Conservation (phyloP, 2,113 vertebrate species). For the Cettia cetti region DNA sequence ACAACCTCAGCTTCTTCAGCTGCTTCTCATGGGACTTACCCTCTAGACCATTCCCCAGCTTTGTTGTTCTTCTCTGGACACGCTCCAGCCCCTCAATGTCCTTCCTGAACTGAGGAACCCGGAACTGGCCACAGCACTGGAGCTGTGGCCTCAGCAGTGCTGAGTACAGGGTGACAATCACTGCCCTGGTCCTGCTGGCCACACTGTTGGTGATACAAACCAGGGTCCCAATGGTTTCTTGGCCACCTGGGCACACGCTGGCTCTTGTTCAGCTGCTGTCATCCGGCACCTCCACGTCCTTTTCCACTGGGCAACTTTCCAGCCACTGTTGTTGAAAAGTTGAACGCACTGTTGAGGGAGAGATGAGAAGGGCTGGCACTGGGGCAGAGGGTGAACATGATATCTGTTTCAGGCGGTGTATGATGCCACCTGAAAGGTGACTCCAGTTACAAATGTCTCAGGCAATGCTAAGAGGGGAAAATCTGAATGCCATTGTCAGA, state of each 20-base stretch:
- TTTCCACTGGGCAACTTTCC: background rate
- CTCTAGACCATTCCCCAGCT: background rate
- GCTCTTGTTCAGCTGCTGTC: background rate
- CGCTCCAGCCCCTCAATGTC: fast-evolving
- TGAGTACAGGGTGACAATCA: fast-evolving
- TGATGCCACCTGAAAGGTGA: background rate
- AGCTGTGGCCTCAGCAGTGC: background rate
- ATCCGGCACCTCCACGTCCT: fast-evolving
- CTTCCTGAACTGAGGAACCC: background rate
- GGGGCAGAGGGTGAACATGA: background rate
- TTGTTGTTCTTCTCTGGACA: background rate
- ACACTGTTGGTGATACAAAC: fast-evolving
- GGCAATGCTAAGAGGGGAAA: background rate
- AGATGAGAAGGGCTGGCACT: background rate
- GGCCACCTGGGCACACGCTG: background rate
- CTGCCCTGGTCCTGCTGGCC: background rate
- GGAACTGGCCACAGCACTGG: fast-evolving
- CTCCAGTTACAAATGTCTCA: background rate
- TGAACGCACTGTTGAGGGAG: background rate
- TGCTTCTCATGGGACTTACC: background rate
- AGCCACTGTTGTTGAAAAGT: background rate
- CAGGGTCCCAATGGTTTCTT: background rate
- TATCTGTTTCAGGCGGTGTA: background rate
- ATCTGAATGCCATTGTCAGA: background rate
- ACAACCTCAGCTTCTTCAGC: background rate